Evolutionary conservation across 1,140 invertebrate genomes (phyloP).

Genomic region (Drosophila varians): DNA sequence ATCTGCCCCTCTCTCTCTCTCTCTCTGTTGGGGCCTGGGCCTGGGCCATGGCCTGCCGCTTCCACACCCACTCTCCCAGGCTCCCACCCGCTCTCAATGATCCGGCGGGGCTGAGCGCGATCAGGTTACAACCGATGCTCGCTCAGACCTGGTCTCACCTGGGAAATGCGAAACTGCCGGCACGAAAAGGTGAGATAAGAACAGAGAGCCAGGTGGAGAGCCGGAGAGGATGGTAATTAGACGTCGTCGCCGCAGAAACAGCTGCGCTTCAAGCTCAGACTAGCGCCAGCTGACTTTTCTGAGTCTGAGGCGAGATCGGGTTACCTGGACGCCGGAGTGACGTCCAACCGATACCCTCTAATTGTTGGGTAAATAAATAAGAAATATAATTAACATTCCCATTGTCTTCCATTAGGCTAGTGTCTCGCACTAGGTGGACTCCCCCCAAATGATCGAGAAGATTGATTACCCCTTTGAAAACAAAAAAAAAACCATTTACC

Average conservation of each 20-base stretch:
- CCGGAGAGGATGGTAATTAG: slow-evolving; percentile 62
- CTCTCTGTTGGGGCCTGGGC: background rate
- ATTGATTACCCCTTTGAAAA: background rate
- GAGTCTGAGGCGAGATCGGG: slow-evolving; percentile 49
- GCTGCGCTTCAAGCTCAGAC: slow-evolving; percentile 56
- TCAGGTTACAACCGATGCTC: slow-evolving; percentile 58
- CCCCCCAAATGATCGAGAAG: background rate
- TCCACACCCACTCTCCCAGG: background rate
- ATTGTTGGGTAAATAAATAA: background rate
- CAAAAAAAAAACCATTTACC: background rate
- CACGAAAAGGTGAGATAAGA: background rate
- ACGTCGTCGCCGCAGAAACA: slow-evolving; percentile 66
- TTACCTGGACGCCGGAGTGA: slow-evolving; percentile 26
- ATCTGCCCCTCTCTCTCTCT: background rate
- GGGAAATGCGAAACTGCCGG: background rate
- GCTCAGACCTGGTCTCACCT: slow-evolving; percentile 11
- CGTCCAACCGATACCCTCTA: slow-evolving; percentile 16
- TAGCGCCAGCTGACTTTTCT: slow-evolving; percentile 72
- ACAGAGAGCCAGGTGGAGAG: slow-evolving; percentile 3
- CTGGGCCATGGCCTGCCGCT: background rate
- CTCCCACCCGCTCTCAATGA: slow-evolving; percentile 5
- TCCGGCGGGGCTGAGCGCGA: slow-evolving; percentile 42
- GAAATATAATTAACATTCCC: background rate
- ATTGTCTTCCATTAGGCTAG: background rate
- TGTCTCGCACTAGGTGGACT: too few relatives aligned